A percentile compares a stretch with the other conserved stretches of the same genome.
phyloP scores from a whole-genome alignment of 2,797 vertebrate species.

The Molothrus aeneus region DNA sequence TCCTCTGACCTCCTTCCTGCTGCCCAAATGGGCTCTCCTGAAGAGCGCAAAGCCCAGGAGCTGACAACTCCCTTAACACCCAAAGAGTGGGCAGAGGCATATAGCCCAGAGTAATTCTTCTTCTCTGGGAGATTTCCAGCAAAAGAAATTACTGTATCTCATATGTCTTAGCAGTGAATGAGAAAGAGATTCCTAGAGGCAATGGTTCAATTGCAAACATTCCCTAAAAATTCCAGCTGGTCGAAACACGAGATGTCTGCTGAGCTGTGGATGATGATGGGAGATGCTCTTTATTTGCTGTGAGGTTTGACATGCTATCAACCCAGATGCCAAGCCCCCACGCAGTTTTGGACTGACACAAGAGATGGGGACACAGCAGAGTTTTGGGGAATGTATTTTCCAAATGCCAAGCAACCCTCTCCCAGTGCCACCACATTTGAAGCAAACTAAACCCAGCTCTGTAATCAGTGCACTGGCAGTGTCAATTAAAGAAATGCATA shows the following conservation, averaged over 20 bases:
- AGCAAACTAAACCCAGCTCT: neutral
- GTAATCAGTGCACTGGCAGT: neutral
- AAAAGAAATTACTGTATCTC: neutral
- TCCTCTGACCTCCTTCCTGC: neutral
- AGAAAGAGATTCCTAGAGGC: neutral
- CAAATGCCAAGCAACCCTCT: neutral
- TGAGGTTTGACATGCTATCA: neutral
- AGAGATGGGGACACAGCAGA: neutral
- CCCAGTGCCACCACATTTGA: neutral
- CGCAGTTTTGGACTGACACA: neutral
- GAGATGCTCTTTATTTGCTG: neutral
- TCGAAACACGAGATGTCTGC: neutral
- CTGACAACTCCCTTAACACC: constrained; percentile 18
- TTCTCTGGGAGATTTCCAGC: neutral
- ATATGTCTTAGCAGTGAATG: neutral
- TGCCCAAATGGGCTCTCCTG: neutral
- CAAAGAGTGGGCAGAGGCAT: neutral
- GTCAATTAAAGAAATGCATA: neutral
- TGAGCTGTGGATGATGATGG: neutral
- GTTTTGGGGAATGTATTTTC: neutral
- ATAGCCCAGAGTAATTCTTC: neutral
- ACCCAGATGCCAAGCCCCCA: neutral
- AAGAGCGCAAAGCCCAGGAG: neutral
- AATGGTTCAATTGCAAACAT: neutral
- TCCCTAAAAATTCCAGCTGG: constrained; percentile 3